A percentile compares a stretch with the other conserved stretches of the same genome.
These are phyloP conservation scores for Lepidurus packardi DNA, from an alignment of 1,140 invertebrate genomes.

Conservation along the genomic window DNA sequence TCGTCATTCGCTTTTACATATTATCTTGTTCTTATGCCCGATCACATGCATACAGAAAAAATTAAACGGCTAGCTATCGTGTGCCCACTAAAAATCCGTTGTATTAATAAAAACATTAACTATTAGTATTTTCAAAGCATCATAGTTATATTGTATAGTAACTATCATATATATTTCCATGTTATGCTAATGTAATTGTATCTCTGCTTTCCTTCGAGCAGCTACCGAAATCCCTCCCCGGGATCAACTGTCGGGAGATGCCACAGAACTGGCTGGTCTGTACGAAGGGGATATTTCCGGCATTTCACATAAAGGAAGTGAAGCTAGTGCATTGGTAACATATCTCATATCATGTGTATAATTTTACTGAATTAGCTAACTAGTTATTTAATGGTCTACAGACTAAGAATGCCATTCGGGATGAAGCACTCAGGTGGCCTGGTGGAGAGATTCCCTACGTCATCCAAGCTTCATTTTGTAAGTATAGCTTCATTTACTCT, in stretches of 20 bases:
- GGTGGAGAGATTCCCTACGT: conserved; percentile 44
- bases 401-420: conserved; percentile 41
- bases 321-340: not conserved
- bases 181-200: not conserved
- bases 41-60: not conserved
- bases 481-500: conserved; percentile 16
- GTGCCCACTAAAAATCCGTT: no score
- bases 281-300: conserved; percentile 44
- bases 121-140: no score
- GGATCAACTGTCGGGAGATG: conserved; percentile 38
- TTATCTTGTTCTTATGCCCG: not conserved
- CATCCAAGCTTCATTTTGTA: conserved; percentile 43
- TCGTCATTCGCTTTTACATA: not conserved
- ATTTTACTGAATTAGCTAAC: not conserved
- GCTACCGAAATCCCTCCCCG: conserved; percentile 30
- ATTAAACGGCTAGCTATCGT: no score
- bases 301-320: not conserved
- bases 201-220: conserved; percentile 24
- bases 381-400: conserved; percentile 12
- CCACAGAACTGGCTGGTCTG: conserved; percentile 43
- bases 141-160: no score
- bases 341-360: not conserved
- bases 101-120: no score
- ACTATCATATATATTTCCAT: not conserved
- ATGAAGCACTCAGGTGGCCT: conserved; percentile 41